Evolutionary conservation across 2,797 vertebrate species (phyloP).

Genomic region (Delichon dasypus): DNA sequence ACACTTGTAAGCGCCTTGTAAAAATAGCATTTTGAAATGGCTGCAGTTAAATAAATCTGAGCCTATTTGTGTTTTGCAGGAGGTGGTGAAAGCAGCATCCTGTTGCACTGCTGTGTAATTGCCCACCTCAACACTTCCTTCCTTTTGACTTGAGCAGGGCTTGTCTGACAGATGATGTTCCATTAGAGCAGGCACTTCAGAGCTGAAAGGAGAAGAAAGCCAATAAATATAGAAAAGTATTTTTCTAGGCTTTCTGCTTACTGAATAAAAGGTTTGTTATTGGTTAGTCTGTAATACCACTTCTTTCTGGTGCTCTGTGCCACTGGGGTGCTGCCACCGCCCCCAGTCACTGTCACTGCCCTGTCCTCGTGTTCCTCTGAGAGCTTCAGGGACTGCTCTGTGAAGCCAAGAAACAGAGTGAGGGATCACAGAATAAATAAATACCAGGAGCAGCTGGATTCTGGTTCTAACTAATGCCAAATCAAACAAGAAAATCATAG

Average conservation of each 20-base stretch:
- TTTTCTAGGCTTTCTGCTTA: neutral
- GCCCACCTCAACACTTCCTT: neutral
- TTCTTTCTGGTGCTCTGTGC: neutral
- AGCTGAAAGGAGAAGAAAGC: neutral
- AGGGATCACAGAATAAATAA: conserved; percentile 10
- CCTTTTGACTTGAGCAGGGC: neutral
- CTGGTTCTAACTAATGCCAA: conserved; percentile 23
- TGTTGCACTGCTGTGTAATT: neutral
- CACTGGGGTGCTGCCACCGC: neutral
- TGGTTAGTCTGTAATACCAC: neutral
- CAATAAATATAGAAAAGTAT: neutral
- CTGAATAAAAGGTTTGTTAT: neutral
- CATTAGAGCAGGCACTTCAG: neutral
- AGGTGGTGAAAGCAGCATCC: neutral
- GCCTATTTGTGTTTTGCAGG: neutral
- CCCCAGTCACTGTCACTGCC: neutral
- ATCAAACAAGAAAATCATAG: conserved; percentile 45
- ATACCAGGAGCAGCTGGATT: conserved; percentile 13
- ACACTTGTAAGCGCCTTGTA: neutral
- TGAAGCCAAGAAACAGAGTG: neutral
- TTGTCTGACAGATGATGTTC: neutral
- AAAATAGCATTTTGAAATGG: neutral
- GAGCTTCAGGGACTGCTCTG: neutral
- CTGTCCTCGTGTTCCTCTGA: neutral
- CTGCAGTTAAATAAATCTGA: neutral